Base-by-base conservation (phyloP, 2,113 vertebrate species). In the Gopherus evgoodei region DNA sequence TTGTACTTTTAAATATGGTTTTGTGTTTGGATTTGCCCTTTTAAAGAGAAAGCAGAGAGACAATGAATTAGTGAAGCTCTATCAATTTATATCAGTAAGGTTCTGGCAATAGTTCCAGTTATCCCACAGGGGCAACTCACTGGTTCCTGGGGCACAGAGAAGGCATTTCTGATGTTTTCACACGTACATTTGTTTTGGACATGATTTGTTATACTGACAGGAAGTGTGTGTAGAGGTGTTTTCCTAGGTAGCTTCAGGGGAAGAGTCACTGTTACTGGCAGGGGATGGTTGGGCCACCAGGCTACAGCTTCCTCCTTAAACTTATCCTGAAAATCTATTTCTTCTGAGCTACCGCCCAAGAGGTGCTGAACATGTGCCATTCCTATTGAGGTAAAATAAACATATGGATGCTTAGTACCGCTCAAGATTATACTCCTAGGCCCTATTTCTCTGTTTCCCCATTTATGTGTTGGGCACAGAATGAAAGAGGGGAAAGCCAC, bases 371-470 rank as follows among this genome's bases (percentile, higher is more conserved):
- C 5, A 22, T 90, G 92, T 93, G 57, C 13, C 75, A 59, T 75
- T 24, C 91, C 54, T 47, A 2, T 14, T 21, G 75, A 90, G 7
- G 83, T 42, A 31, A 81, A 31, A 21, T 59, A 72, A 10, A 83
- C 3, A 2, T 2, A 50, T 31, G 53, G 88, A 62, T 42, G 53
- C 12, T 78, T 78, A 52, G 50, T 29, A 27, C 72, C 21, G 78
- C 19, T 17, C 29, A 93, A 2, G 11, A 0, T 57, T 47, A 75
- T 83, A 49, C 11, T 50, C 47, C 44, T 79, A 14, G 29, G 76
- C 21, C 1, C 16, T 13, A 1, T 0, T 0, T 50, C 83, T 84
- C 31, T 44, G 9, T 5, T 11, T 50, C 88, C 88, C 81, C 44
- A n/a, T 53, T 79, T 86, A 53, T 1, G 1, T 3, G 19, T n/a